Conservation (phyloP, 2,797 vertebrate species). For the Rousettus madagascariensis region DNA sequence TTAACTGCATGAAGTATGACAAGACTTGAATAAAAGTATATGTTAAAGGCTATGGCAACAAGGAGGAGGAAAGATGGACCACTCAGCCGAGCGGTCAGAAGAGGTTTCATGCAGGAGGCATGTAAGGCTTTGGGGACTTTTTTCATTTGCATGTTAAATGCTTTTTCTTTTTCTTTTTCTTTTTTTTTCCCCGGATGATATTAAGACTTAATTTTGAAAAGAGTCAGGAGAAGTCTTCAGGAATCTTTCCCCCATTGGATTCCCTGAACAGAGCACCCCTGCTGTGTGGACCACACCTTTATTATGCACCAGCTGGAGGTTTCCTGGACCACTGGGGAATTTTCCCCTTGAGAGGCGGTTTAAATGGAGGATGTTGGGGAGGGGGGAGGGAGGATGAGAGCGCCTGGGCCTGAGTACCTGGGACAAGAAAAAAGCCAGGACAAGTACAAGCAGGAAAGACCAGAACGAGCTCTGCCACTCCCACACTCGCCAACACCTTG, state of each 20-base stretch:
- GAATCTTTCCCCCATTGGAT: background rate
- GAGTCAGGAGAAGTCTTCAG: background rate
- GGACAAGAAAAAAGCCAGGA: background rate
- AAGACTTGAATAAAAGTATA: background rate
- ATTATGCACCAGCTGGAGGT: background rate
- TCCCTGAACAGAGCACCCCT: background rate
- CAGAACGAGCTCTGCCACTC: background rate
- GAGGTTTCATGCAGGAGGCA: background rate
- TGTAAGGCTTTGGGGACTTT: background rate
- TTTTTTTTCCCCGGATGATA: background rate
- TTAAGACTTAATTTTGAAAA: conserved; percentile 34
- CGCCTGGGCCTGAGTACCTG: background rate
- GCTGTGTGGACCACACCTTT: background rate
- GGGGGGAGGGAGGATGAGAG: background rate
- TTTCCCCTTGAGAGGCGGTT: background rate
- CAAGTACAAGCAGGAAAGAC: background rate
- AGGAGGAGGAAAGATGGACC: background rate
- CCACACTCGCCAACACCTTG: background rate
- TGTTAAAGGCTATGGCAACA: background rate
- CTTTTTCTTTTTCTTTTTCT: background rate
- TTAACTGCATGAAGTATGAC: background rate
- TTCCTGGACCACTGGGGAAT: background rate
- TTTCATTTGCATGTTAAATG: background rate
- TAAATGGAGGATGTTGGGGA: background rate
- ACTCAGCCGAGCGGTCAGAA: no score